Evolutionary conservation across 2,113 vertebrate species (phyloP).

Genomic region (Megalops atlanticus): DNA sequence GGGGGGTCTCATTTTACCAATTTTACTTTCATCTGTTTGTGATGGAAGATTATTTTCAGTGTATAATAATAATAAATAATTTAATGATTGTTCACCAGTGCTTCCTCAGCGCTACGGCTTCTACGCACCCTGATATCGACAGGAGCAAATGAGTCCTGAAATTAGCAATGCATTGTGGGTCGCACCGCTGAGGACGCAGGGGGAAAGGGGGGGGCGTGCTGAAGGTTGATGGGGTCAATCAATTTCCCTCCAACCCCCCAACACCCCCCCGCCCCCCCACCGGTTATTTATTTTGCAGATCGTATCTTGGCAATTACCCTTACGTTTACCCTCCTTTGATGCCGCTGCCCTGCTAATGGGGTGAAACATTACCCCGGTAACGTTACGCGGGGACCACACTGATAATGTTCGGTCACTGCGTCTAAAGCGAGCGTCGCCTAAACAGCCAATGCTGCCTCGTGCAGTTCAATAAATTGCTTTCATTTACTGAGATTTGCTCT

Average conservation of each 20-base stretch:
- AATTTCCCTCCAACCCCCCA: constrained; percentile 25
- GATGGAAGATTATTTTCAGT: not conserved
- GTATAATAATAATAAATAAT: not conserved
- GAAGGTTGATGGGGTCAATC: constrained; percentile 38
- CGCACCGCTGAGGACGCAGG: constrained; percentile 2
- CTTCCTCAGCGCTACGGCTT: not conserved
- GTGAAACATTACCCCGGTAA: constrained; percentile 37
- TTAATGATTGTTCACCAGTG: too few species aligned
- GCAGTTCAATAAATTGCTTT: too few species aligned
- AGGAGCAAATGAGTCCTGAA: constrained; percentile 13
- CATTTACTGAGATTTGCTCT: too few species aligned
- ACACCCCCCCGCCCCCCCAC: too few species aligned
- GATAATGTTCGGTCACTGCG: constrained; percentile 29
- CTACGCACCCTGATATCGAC: constrained; percentile 6
- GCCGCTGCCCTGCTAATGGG: constrained; percentile 47
- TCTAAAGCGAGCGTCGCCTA: constrained; percentile 16
- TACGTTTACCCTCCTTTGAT: constrained; percentile 38
- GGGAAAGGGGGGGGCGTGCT: constrained; percentile 17
- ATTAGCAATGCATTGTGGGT: constrained; percentile 14
- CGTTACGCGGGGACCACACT: constrained; percentile 23
- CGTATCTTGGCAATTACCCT: constrained; percentile 49
- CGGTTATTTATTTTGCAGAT: constrained; percentile 32
- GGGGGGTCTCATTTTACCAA: too few species aligned
- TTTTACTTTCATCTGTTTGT: not conserved
- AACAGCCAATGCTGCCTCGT: not conserved